Evolutionary conservation across 2,113 vertebrate species (phyloP).

Genomic region (Malurus cyaneus): DNA sequence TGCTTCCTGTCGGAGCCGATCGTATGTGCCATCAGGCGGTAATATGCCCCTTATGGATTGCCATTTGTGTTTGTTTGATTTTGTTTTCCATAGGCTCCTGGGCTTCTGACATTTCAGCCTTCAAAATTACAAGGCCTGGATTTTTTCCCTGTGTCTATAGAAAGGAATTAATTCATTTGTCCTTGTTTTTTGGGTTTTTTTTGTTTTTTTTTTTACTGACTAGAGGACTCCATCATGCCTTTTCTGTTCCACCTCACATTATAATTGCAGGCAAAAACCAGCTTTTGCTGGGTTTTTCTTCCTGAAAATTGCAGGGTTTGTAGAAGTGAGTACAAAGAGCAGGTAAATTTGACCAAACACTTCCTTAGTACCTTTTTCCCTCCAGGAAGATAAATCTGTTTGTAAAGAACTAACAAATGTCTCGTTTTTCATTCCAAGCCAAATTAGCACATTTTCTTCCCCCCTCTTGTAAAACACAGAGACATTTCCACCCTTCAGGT

Average conservation of each 20-base stretch:
- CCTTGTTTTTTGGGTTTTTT: neutral
- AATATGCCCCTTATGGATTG: neutral
- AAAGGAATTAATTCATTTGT: neutral
- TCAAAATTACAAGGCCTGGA: neutral
- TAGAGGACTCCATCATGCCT: neutral
- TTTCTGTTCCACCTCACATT: neutral
- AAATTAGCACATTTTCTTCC: neutral
- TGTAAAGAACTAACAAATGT: neutral
- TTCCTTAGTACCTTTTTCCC: neutral
- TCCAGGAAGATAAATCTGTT: neutral
- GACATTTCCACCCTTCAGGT: neutral
- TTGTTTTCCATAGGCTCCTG: constrained; percentile 1
- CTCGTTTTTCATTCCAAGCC: neutral
- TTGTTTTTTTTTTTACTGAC: neutral
- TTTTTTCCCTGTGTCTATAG: neutral
- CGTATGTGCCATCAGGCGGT: neutral
- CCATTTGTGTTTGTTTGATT: constrained; percentile 50
- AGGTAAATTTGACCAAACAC: neutral
- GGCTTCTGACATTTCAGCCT: constrained; percentile 46
- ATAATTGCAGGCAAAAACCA: neutral
- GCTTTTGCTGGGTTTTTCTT: neutral
- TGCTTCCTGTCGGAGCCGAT: constrained; percentile 28
- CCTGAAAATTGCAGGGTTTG: neutral
- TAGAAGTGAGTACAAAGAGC: neutral
- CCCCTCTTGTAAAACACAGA: neutral